Base-by-base conservation (phyloP, 2,113 vertebrate genomes). In the Tenrec ecaudatus region DNA sequence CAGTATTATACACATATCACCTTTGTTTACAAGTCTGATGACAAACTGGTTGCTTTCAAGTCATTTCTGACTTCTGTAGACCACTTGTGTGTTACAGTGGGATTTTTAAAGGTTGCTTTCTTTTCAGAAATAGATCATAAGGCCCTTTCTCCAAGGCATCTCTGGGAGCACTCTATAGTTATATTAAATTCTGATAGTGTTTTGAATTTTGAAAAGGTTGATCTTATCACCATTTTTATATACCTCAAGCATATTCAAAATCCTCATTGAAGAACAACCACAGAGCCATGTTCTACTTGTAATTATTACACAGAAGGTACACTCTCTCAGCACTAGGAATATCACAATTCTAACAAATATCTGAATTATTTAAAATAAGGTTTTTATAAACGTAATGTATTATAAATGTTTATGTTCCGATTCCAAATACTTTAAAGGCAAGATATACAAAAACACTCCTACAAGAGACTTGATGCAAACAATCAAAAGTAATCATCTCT, bases 381-480 rank as follows among this genome's bases (percentile, higher is more conserved):
- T 43, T 7, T 53, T 78, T 71, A 75, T 76, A 75, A 33, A 79
- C 4, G 23, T 71, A 75, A 82, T 83, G 90, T 3, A 38, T 33
- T 77, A 3, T 79, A 82, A 90, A 87, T 66, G 1, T 69, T 85
- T 82, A 11, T 66, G 6, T 75, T 87, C 79, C 69, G 86, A 69
- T 69, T 93, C n/a, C 9, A 83, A 77, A 76, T 73, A 58, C 29
- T 90, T 88, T 23, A 71, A 86, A 92, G 76, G 38, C 77, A 6
- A 68, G 88, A 62, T 64, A 7, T 27, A 31, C n/a, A 29, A 8
- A 29, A 76, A 69, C 11, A 73, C 33, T 36, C 60, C 88, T 79
- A 27, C 17, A 68, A 15, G 27, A 36, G 17, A 82, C 12, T 83
- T 23, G 9, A 33, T 7, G 40, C 40, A 40, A 40, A 38, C 20